These are phyloP conservation scores for Ammodramus savannarum DNA, from an alignment of 2,113 vertebrate species.

Conservation along the genomic window DNA sequence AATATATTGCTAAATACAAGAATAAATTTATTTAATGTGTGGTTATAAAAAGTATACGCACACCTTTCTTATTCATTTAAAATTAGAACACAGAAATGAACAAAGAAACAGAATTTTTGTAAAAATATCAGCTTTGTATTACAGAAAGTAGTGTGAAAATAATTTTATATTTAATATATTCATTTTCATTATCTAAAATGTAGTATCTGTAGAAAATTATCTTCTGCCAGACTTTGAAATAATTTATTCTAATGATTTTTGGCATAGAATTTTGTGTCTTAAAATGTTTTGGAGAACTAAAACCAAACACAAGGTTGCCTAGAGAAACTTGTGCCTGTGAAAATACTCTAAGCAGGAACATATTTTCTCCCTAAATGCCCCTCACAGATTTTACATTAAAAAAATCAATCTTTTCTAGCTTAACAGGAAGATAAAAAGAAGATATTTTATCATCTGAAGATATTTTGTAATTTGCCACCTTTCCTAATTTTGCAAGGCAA, in stretches of 20 bases:
- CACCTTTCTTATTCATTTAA: neutral
- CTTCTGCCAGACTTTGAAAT: neutral
- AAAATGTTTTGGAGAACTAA: neutral
- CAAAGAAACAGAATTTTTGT: neutral
- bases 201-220: neutral
- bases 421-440: neutral
- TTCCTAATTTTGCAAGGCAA: neutral
- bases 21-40: neutral
- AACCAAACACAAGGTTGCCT: neutral
- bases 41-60: neutral
- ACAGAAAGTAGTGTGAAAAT: neutral
- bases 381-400: neutral
- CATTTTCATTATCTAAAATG: neutral
- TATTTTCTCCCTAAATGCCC: neutral
- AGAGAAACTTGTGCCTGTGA: neutral
- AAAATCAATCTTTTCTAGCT: neutral
- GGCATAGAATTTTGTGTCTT: neutral
- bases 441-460: neutral
- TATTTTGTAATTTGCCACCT: neutral
- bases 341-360: neutral
- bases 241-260: neutral
- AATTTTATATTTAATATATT: neutral
- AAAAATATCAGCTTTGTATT: neutral
- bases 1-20: neutral
- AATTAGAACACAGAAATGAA: neutral